Percentiles rank a stretch among this genome's conserved stretches.
Conservation (phyloP, 1,140 invertebrate genomes). For the Drosophila bifasciata region DNA sequence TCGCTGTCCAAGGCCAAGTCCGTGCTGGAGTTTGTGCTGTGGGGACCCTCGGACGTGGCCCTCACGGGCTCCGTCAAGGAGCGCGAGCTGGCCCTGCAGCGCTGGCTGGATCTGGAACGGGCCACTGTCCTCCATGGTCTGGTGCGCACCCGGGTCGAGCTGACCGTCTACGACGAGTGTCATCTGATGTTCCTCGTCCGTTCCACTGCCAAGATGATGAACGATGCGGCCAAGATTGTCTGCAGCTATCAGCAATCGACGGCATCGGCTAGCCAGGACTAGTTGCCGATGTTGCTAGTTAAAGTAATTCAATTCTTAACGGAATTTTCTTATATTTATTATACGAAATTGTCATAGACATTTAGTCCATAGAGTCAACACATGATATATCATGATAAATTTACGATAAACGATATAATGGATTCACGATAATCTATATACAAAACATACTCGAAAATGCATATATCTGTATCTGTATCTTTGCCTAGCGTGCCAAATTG, state of each 20-base stretch:
- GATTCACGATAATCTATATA: neutral
- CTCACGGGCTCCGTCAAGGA: constrained; percentile 88
- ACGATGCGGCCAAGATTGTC: constrained; percentile 87
- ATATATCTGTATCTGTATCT: constrained; percentile 36
- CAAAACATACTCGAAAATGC: neutral
- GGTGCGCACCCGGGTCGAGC: constrained; percentile 89
- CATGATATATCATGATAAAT: constrained; percentile 25
- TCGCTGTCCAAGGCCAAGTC: constrained; percentile 89
- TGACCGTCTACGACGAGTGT: constrained; percentile 91
- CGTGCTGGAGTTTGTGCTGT: constrained; percentile 92
- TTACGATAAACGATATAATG: constrained; percentile 1
- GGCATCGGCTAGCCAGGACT: constrained; percentile 35
- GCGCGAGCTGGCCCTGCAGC: constrained; percentile 89
- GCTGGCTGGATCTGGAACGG: constrained; percentile 93
- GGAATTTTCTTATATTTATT: constrained; percentile 59
- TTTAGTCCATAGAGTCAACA: constrained; percentile 63
- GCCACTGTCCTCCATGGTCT: constrained; percentile 92
- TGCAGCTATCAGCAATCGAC: constrained; percentile 70
- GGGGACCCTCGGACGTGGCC: constrained; percentile 91
- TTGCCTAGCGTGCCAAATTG: constrained; percentile 73
- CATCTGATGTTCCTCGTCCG: constrained; percentile 92
- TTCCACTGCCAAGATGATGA: constrained; percentile 91
- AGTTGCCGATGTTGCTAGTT: constrained; percentile 31
- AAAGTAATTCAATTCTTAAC: constrained; percentile 20
- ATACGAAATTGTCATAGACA: constrained; percentile 65